A percentile compares a stretch with the other conserved stretches of the same genome.
These are phyloP conservation scores for Nomia melanderi DNA, from an alignment of 1,140 invertebrate species.

Conservation along the genomic window DNA sequence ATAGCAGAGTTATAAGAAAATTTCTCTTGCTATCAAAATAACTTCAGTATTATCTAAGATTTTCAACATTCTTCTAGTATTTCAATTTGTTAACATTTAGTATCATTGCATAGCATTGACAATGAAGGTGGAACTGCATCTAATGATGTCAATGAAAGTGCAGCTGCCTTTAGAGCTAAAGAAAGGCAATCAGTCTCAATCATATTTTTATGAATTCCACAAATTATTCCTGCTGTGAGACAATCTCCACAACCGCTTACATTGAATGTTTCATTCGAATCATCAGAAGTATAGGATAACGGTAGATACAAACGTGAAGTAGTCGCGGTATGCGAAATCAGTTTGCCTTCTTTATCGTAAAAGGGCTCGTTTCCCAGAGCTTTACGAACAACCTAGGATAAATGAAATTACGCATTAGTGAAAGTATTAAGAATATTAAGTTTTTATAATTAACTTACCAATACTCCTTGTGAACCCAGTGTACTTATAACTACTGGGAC, in stretches of 20 bases:
- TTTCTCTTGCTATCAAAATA: not conserved
- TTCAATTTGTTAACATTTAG: conserved; percentile 5
- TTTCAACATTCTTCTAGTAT: not conserved
- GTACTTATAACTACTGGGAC: conserved; percentile 76
- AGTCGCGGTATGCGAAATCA: conserved; percentile 50
- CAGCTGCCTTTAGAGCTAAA: conserved; percentile 80
- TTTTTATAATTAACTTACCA: conserved; percentile 66
- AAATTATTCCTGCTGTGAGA: conserved; percentile 80
- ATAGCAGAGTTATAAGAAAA: not conserved
- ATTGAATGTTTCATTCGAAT: conserved; percentile 66
- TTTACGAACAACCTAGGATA: conserved; percentile 69
- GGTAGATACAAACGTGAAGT: conserved; percentile 72
- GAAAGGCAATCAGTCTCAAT: conserved; percentile 76
- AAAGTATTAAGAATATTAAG: not conserved
- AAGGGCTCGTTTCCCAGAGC: conserved; percentile 62
- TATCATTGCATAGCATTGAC: conserved; percentile 5
- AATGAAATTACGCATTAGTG: conserved; percentile 18
- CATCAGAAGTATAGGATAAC: conserved; percentile 31
- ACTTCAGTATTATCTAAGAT: not conserved
- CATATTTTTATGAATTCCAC: conserved; percentile 78
- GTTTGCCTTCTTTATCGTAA: conserved; percentile 60
- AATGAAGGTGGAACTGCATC: conserved; percentile 78
- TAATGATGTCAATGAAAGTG: conserved; percentile 78
- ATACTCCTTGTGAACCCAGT: conserved; percentile 74
- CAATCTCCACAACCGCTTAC: conserved; percentile 83